Base-by-base conservation (phyloP, 2,888 invertebrate species). In the Muschampia staudingeri region DNA sequence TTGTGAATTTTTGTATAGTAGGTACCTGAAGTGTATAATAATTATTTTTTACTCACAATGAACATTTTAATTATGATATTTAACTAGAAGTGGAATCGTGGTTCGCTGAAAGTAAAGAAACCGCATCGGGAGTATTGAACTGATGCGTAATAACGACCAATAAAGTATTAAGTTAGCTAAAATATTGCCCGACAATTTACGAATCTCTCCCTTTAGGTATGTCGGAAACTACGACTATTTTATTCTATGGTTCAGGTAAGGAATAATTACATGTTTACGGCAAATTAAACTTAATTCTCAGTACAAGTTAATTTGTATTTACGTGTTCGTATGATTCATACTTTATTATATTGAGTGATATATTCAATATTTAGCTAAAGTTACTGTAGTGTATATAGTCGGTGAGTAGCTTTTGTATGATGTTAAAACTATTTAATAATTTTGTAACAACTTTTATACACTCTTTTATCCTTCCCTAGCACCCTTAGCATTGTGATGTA, bases 361-460 rank as follows among this genome's bases (percentile, higher is more conserved):
- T 89, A 93, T 93, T 25, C 92, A 91, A 94, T 85, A 86, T 93
- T 94, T 94, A 95, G 92, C 94, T 94, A 94, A 92, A 86, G 92
- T 93, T 93, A 94, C 91, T 91, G 91, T 95, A 94, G 92, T 90
- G 89, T 85, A 83, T 79, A 85, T 90, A 89, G 89, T 92, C 91
- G 94, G 92, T 87, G 90, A 92, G 96, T 97, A 97, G 97, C 96
- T 97, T 97, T 97, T 97, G 96, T 97, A 97, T 96, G 94, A 94
- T 96, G 95, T 95, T 96, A 95, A 94, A 95, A 93, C 95, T 95
- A 94, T 95, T 94, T 94, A 93, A 95, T 94, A 94, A 94, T 96
- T 96, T 96, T 96, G 93, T 96, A 96, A 92, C 90, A 94, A 96
- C 93, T 97, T 97, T 97, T 96, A 95, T 97, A 97, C 97, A 96